Evolutionary conservation across 2,888 invertebrate species (phyloP), one percentile per base, ranked within the genome.

Genomic region (Blomia tropicalis): DNA sequence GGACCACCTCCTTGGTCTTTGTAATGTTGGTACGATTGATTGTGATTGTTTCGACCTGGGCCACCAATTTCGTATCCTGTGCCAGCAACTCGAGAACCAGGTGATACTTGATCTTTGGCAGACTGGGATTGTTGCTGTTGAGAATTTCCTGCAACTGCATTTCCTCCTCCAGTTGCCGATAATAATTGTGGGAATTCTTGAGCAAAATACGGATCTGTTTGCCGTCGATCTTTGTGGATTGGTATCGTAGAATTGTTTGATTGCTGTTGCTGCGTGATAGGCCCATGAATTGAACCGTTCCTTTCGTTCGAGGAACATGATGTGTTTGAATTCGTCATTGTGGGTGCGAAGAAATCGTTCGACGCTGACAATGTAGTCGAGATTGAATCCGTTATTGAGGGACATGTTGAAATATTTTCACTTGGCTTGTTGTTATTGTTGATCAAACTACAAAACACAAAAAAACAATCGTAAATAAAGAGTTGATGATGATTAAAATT

Each of bases 381-480:
- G 22, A 47, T 17, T 11, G 36, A 36, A 36, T 36, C 36, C 36
- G 36, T 36, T 17, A 17, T 36, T 36, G 36, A 36, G 17, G 36
- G 51, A 47, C 51, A 47, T 47, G 51, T 47, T 47, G 51, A 47
- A 27, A n/a, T n/a, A n/a, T n/a, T n/a, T n/a, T n/a, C n/a, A n/a
- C n/a, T n/a, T n/a, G n/a, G n/a, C n/a, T 47, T 27, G 7, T 25
- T 14, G 27, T 14, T 7, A 11, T 47, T 47, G 51, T 47, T 47
- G 51, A 7, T 47, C n/a, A 47, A 7, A 47, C 51, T 47, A 47
- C 7, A 22, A 36, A 36, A 36, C 7, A 47, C n/a, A 11, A 47
- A 27, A 47, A 41, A 41, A 41, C 41, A 14, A n/a, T 17, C 41
- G n/a, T 41, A n/a, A 11, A 25, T 47, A 47, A 25, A 22, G 14